Percentiles rank a stretch among this genome's conserved stretches.
phyloP scores from a whole-genome alignment of 1,140 invertebrate species.

The Drosophila micromelanica region DNA sequence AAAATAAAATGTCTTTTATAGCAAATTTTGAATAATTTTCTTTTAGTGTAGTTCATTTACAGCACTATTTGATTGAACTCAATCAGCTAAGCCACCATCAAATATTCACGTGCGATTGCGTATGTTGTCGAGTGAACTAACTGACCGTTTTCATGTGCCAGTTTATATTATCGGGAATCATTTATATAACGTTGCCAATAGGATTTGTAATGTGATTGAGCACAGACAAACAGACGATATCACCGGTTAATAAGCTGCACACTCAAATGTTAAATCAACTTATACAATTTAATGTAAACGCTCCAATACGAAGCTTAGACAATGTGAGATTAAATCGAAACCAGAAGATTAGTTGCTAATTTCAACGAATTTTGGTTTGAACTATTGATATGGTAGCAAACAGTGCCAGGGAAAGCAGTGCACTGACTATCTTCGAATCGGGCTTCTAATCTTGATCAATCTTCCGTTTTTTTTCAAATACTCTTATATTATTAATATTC shows the following conservation, averaged over 20 bases:
- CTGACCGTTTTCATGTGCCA: conserved; percentile 53
- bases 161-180: conserved; percentile 55
- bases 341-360: neutral
- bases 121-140: conserved; percentile 27
- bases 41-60: neutral
- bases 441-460: too few species aligned
- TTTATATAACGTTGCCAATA: conserved; percentile 73
- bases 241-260: conserved; percentile 40
- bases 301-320: neutral
- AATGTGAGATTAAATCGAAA: conserved; percentile 2
- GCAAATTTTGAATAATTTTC: neutral
- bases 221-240: conserved; percentile 43
- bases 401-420: too few species aligned
- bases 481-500: too few species aligned
- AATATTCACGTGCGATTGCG: conserved; percentile 32
- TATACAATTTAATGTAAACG: conserved; percentile 8
- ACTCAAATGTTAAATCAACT: conserved; percentile 28
- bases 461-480: too few species aligned
- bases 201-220: conserved; percentile 56
- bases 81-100: conserved; percentile 55
- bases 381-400: too few species aligned
- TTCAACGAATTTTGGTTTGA: too few species aligned
- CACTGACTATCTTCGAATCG: too few species aligned
- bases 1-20: too few species aligned
- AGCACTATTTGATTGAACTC: conserved; percentile 65